These are phyloP conservation scores for Morinoia aosen DNA, from an alignment of 2,888 invertebrate species.

Conservation along the genomic window DNA sequence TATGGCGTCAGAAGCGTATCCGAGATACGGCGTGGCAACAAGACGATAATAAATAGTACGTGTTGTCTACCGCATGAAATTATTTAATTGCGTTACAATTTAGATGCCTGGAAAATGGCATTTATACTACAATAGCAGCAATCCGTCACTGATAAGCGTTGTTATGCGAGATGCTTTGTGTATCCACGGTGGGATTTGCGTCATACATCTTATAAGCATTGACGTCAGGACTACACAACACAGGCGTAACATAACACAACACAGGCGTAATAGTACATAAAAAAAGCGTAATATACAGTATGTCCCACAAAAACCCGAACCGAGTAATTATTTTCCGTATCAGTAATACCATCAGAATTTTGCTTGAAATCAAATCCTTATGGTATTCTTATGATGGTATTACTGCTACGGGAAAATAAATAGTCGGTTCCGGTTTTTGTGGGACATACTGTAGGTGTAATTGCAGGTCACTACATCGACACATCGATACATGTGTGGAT, in stretches of 20 bases:
- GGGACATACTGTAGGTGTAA: too few species aligned
- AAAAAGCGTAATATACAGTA: too few species aligned
- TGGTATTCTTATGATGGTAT: too few species aligned
- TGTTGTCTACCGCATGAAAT: not conserved
- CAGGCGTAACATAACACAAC: not conserved
- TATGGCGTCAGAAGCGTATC: too few species aligned
- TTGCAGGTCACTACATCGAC: not conserved
- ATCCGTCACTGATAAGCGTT: not conserved
- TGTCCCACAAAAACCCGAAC: too few species aligned
- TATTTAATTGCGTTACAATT: not conserved
- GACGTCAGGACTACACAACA: not conserved
- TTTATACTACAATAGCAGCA: not conserved
- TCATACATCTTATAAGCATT: not conserved
- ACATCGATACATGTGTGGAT: not conserved
- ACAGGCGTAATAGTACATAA: too few species aligned
- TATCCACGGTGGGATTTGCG: not conserved
- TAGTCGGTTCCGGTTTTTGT: too few species aligned
- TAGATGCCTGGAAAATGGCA: not conserved
- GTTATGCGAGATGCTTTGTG: not conserved
- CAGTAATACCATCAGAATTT: too few species aligned
- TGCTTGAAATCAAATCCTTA: too few species aligned
- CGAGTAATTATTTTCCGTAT: too few species aligned
- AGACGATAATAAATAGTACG: not conserved
- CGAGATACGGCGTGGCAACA: not conserved
- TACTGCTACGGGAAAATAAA: too few species aligned